A percentile compares a stretch with the other conserved stretches of the same genome.
Conservation (phyloP, 1,140 invertebrate genomes). For the Scaptomyza graminum region DNA sequence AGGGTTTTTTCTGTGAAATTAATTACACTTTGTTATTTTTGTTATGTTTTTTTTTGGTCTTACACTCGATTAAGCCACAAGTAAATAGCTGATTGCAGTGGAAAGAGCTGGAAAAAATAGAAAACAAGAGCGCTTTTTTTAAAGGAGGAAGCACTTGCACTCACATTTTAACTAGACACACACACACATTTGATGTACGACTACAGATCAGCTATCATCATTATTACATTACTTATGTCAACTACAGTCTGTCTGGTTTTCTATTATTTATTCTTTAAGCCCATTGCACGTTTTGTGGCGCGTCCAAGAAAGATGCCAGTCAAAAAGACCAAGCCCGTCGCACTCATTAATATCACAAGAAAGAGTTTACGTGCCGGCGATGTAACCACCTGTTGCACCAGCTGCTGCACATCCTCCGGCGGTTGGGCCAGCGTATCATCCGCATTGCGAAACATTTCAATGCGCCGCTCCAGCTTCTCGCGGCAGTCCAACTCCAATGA, state of each 20-base stretch:
- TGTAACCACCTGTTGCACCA: conserved; percentile 87
- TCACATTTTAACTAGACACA: conserved; percentile 33
- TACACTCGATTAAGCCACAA: conserved; percentile 76
- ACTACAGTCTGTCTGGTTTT: conserved; percentile 55
- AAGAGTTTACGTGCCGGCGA: conserved; percentile 93
- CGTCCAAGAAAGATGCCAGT: conserved; percentile 92
- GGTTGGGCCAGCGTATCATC: conserved; percentile 86
- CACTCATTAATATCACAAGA: conserved; percentile 88
- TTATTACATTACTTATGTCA: conserved; percentile 46
- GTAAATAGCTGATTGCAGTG: conserved; percentile 57
- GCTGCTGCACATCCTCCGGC: conserved; percentile 89
- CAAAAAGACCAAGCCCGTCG: conserved; percentile 91
- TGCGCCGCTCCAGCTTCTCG: conserved; percentile 90
- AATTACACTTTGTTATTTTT: conserved; percentile 64
- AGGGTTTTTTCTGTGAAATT: conserved; percentile 46
- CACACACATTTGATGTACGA: conserved; percentile 13
- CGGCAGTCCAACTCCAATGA: conserved; percentile 90
- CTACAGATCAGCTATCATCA: conserved; percentile 40
- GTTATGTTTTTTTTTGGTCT: conserved; percentile 60
- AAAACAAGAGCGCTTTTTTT: conserved; percentile 31
- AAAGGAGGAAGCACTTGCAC: conserved; percentile 42
- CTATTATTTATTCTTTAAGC: conserved; percentile 86
- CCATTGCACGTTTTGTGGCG: conserved; percentile 88
- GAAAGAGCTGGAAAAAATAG: conserved; percentile 40
- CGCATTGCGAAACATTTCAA: conserved; percentile 95